phyloP scores from a whole-genome alignment of 2,888 invertebrate species.

The Netelia inedita region DNA sequence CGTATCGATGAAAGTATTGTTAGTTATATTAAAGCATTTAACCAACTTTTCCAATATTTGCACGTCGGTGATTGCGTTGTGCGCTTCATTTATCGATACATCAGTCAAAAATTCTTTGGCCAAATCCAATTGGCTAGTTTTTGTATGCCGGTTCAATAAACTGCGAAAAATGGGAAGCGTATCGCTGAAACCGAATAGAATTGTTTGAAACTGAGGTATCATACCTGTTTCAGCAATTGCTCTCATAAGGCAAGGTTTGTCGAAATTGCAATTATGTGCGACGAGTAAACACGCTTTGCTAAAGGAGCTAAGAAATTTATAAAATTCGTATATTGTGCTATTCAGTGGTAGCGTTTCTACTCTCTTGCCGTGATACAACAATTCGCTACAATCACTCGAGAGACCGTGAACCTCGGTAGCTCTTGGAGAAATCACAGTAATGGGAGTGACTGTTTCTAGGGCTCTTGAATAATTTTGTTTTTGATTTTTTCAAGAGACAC shows the following conservation, averaged over 20 bases:
- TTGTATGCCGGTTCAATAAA: constrained; percentile 1
- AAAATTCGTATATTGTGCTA: background rate
- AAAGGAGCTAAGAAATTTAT: background rate
- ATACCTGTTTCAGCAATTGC: constrained; percentile 22
- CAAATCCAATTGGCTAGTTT: constrained; percentile 1
- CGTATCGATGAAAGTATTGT: no score
- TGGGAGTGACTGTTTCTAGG: constrained; percentile 11
- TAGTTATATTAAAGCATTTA: constrained; percentile 23
- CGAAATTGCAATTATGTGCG: constrained; percentile 29
- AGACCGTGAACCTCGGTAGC: constrained; percentile 45
- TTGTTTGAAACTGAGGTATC: background rate
- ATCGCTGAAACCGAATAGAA: constrained; percentile 25
- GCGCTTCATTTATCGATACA: constrained; percentile 6
- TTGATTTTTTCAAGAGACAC: no score
- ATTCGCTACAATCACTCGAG: constrained; percentile 41
- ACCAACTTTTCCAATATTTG: constrained; percentile 24
- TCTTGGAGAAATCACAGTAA: constrained; percentile 37
- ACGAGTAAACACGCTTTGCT: constrained; percentile 31
- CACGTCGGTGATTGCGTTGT: constrained; percentile 8
- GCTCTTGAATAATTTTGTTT: no score
- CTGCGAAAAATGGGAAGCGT: constrained; percentile 29
- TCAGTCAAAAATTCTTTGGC: constrained; percentile 5
- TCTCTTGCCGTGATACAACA: constrained; percentile 42
- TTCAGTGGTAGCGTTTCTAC: constrained; percentile 41
- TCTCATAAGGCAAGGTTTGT: constrained; percentile 5